Conservation (phyloP, 2,113 vertebrate species). For the Caretta caretta region DNA sequence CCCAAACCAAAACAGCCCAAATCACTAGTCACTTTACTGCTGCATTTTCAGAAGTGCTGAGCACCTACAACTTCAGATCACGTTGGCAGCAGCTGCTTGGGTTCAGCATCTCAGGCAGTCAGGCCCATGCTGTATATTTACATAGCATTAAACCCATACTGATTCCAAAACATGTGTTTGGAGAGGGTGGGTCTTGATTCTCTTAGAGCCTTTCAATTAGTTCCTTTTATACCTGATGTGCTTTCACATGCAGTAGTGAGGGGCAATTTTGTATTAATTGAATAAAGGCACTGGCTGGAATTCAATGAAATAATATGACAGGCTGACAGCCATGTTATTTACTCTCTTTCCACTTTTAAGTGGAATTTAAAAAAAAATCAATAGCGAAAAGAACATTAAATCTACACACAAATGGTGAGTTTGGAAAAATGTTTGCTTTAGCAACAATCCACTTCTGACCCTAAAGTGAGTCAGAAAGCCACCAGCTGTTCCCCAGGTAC, state of each 20-base stretch:
- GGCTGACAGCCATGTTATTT: background rate
- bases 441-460: background rate
- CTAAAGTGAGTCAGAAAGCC: background rate
- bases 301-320: background rate
- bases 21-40: background rate
- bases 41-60: background rate
- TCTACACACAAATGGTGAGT: background rate
- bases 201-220: background rate
- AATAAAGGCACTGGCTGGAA: background rate
- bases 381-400: background rate
- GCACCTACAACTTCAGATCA: background rate
- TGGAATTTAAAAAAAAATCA: background rate
- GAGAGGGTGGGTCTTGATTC: background rate
- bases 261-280: background rate
- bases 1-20: background rate
- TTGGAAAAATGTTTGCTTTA: background rate
- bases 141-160: background rate
- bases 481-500: background rate
- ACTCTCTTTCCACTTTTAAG: background rate
- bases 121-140: background rate
- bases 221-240: background rate
- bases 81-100: background rate
- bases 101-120: background rate
- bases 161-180: background rate
- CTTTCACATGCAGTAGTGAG: background rate